These are phyloP conservation scores for Wiebesia pumilae DNA, from an alignment of 1,140 invertebrate species.

Conservation along the genomic window DNA sequence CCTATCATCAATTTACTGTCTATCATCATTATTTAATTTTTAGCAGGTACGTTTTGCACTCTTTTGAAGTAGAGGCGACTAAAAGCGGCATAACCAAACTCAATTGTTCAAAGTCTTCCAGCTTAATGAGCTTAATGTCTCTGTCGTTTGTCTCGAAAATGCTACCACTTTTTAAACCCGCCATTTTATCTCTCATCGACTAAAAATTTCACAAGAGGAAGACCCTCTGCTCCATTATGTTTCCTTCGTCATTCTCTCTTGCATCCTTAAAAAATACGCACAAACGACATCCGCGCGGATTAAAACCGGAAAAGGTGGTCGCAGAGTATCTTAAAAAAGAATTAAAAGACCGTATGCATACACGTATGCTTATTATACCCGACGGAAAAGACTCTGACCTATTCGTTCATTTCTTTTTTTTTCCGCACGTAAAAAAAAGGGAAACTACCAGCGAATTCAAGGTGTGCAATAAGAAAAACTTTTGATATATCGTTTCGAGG, in stretches of 20 bases:
- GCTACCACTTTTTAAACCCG: not conserved
- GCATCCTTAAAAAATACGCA: slow-evolving; percentile 30
- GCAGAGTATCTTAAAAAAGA: slow-evolving; percentile 40
- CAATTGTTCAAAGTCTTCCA: not conserved
- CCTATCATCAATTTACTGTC: slow-evolving; percentile 42
- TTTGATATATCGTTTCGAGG: slow-evolving; percentile 11
- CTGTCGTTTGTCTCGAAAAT: not conserved
- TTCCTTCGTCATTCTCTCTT: slow-evolving; percentile 24
- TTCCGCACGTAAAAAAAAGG: slow-evolving; percentile 37
- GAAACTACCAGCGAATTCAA: slow-evolving; percentile 33
- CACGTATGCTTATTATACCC: not conserved
- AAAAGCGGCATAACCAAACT: slow-evolving; percentile 44
- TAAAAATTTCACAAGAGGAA: slow-evolving; percentile 46
- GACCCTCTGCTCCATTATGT: not conserved
- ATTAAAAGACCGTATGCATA: slow-evolving; percentile 26
- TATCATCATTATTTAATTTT: slow-evolving; percentile 45
- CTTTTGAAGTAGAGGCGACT: slow-evolving; percentile 47
- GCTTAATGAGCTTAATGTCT: too few species aligned
- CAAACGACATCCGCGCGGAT: slow-evolving; percentile 38
- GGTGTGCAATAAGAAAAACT: slow-evolving; percentile 1
- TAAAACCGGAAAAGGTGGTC: slow-evolving; percentile 39
- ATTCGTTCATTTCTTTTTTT: slow-evolving; percentile 25
- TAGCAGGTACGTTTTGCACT: slow-evolving; percentile 51
- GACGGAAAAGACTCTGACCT: slow-evolving; percentile 15
- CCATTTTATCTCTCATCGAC: not conserved